Base-by-base conservation (phyloP, 2,113 vertebrate genomes). In the Xiphias gladius region DNA sequence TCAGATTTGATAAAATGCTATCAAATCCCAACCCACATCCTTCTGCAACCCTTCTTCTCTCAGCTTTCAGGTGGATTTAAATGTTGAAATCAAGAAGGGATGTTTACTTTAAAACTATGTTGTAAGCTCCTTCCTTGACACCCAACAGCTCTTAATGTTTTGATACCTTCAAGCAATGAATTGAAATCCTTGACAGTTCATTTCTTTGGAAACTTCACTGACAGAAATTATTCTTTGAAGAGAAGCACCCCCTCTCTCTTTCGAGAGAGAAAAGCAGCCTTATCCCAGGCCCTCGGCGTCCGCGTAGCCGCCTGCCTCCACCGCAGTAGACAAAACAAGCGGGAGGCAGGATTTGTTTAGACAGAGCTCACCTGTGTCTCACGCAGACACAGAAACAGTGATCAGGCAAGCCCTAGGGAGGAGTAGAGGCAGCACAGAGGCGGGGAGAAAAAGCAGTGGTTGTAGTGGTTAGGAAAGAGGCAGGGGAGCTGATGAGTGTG, bases 361-460 rank as follows among this genome's bases (percentile, higher is more conserved):
- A 94, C 93, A 93, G 92, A 85, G 88, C 91, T 94, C 93, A 95
- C 94, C 94, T 95, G 93, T 92, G 69, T 84, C 89, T 83, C 90
- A 84, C 76, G 65, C 83, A 85, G 76, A 93, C 91, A 91, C 76
- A 89, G 85, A 93, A 88, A 92, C 88, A 84, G 88, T 89, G 89
- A 92, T 92, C 87, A 86, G 82, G 78, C 82, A 61, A 90, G 81
- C 88, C 84, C 88, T n/a, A 50, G 85, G 85, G 91, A 78, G 86
- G 88, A 83, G 89, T 22, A n/a, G 55, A 67, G 80, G 73, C 65
- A 43, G 76, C 52, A 1, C 76, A 50, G 73, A 73, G 64, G 55
- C 43, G 54, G 24, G 54, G 80, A 54, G 62, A 64, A 76, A 83
- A 58, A 50, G 79, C 50, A n/a, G 62, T 7, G 52, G 63, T 28